Conservation (phyloP, 2,113 vertebrate genomes). For the Calyptommatus sinebrachiatus region DNA sequence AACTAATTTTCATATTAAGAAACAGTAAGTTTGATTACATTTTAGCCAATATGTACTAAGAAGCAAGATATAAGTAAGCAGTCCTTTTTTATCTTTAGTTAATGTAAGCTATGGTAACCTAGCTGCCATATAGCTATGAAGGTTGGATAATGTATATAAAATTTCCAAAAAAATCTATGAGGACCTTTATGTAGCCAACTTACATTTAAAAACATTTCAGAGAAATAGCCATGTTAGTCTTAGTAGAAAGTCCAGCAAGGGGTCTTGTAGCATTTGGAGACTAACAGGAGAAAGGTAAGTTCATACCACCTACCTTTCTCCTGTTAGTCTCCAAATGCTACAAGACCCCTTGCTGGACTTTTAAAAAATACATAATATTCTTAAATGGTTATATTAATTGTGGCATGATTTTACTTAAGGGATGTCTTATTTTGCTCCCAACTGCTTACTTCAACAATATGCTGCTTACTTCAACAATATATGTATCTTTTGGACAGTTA, state of each 20-base stretch:
- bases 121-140: not conserved
- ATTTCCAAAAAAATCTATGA: not conserved
- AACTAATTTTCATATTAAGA: not conserved
- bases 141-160: not conserved
- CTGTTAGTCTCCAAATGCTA: too few relatives aligned
- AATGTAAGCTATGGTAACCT: not conserved
- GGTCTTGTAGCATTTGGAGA: too few relatives aligned
- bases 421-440: slow-evolving; percentile 6
- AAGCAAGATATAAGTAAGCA: rapidly evolving
- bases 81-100: not conserved
- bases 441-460: not conserved
- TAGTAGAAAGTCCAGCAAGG: too few relatives aligned
- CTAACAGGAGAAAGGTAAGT: too few relatives aligned
- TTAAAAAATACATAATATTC: not conserved
- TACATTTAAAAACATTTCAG: not conserved
- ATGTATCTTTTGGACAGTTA: too few relatives aligned
- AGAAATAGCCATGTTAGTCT: too few relatives aligned
- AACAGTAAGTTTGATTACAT: not conserved
- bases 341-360: not conserved
- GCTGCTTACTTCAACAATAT: too few relatives aligned
- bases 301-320: too few relatives aligned
- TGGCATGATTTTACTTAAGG: not conserved
- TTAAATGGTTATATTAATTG: slow-evolving; percentile 14
- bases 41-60: not conserved
- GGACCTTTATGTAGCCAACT: not conserved